A percentile compares a stretch with the other conserved stretches of the same genome.
Evolutionary conservation across 2,797 vertebrate genomes (phyloP).

Genomic region (Falco naumanni): DNA sequence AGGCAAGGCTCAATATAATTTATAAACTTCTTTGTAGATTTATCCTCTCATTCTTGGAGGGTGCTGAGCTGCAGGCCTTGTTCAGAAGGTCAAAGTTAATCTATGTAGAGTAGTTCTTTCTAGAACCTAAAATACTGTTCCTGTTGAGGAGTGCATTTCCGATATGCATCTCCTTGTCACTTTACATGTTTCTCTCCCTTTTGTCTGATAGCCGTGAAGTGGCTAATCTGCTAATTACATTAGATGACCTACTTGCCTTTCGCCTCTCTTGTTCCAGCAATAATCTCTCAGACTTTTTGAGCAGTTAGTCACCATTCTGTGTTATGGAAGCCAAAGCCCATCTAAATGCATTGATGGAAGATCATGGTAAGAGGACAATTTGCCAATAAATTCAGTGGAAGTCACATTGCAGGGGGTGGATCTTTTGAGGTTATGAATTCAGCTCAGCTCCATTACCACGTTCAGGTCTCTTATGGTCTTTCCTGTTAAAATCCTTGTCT

Average conservation of each 20-base stretch:
- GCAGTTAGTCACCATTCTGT: neutral
- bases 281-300: neutral
- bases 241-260: neutral
- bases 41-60: neutral
- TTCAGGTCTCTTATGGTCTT: neutral
- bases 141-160: neutral
- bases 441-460: neutral
- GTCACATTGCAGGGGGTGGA: fast-evolving
- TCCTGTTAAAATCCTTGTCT: neutral
- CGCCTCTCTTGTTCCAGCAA: neutral
- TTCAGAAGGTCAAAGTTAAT: neutral
- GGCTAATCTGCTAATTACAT: neutral
- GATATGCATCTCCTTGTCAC: too few relatives aligned
- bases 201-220: neutral
- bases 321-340: neutral
- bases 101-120: neutral
- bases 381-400: neutral
- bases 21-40: neutral
- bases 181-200: neutral
- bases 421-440: neutral
- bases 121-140: neutral
- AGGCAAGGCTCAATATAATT: neutral
- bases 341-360: neutral
- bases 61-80: neutral
- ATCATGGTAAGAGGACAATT: neutral